Evolutionary conservation across 2,888 invertebrate species (phyloP).

Genomic region (Erebia epiphron): DNA sequence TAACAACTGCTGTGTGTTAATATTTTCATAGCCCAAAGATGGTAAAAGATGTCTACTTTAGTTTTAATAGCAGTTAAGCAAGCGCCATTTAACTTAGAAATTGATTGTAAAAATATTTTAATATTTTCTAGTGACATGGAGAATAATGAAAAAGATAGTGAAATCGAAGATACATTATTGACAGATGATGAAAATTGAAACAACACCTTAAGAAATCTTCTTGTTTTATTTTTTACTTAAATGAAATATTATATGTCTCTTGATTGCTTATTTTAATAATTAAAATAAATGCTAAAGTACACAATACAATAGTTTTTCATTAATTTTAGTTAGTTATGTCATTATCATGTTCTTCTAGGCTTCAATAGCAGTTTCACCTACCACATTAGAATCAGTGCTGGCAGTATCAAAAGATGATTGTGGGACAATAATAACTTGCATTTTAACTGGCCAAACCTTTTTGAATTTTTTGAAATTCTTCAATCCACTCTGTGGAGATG

Average conservation of each 20-base stretch:
- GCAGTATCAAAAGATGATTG: constrained; percentile 40
- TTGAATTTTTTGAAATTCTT: constrained; percentile 76
- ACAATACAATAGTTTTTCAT: constrained; percentile 8
- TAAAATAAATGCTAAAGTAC: constrained; percentile 21
- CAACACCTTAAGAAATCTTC: neutral
- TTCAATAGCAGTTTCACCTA: neutral
- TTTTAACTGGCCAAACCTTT: constrained; percentile 74
- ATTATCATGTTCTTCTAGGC: neutral
- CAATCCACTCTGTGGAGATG: constrained; percentile 45
- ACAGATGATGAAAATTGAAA: constrained; percentile 35
- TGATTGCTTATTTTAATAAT: constrained; percentile 19
- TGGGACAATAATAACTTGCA: constrained; percentile 58
- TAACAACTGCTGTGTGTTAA: too few relatives aligned
- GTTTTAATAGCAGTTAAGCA: too few relatives aligned
- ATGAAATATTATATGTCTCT: constrained; percentile 15
- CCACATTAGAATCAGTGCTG: neutral
- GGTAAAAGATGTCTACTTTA: too few relatives aligned
- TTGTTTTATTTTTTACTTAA: constrained; percentile 23
- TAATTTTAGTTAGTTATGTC: neutral
- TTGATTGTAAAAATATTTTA: neutral
- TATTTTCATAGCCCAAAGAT: too few relatives aligned
- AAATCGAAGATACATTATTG: constrained; percentile 33
- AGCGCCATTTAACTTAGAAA: too few relatives aligned
- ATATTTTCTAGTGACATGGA: constrained; percentile 45
- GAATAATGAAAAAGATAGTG: constrained; percentile 37